A percentile compares a stretch with the other conserved stretches of the same genome.
Evolutionary conservation across 2,888 invertebrate species (phyloP).

Genomic region (Drosophila falleni): DNA sequence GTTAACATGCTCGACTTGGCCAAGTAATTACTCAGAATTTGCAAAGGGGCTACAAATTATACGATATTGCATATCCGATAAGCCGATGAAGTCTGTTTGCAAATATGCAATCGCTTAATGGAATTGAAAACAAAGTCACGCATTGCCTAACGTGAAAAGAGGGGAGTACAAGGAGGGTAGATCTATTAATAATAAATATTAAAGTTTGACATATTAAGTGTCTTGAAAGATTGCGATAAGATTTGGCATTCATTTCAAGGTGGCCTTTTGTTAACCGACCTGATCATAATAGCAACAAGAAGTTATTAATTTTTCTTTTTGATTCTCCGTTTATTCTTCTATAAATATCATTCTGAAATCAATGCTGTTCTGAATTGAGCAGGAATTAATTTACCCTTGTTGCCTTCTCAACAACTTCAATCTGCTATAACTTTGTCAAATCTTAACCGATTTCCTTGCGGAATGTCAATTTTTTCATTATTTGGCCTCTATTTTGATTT

Average conservation of each 20-base stretch:
- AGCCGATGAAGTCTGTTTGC: conserved; percentile 59
- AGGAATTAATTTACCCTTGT: too few relatives aligned
- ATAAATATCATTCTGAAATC: too few relatives aligned
- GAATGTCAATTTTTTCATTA: too few relatives aligned
- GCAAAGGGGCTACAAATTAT: conserved; percentile 64
- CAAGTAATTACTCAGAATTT: conserved; percentile 71
- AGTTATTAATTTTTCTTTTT: not conserved
- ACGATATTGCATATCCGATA: conserved; percentile 66
- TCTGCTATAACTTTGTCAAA: too few relatives aligned
- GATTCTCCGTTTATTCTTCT: too few relatives aligned
- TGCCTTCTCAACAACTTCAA: too few relatives aligned
- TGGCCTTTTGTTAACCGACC: not conserved
- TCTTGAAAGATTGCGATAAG: conserved; percentile 15
- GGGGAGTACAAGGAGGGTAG: too few relatives aligned
- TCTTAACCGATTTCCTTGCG: too few relatives aligned
- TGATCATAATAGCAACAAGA: not conserved
- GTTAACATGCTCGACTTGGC: conserved; percentile 25
- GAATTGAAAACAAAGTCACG: conserved; percentile 45
- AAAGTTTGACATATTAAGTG: conserved; percentile 26
- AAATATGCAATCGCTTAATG: conserved; percentile 42
- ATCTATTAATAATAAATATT: conserved; percentile 26
- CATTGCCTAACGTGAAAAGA: not conserved
- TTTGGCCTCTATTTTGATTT: too few relatives aligned
- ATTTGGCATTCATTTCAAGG: conserved; percentile 9
- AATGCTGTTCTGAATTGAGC: too few relatives aligned